phyloP scores from a whole-genome alignment of 2,113 vertebrate species.

The Bos indicus region DNA sequence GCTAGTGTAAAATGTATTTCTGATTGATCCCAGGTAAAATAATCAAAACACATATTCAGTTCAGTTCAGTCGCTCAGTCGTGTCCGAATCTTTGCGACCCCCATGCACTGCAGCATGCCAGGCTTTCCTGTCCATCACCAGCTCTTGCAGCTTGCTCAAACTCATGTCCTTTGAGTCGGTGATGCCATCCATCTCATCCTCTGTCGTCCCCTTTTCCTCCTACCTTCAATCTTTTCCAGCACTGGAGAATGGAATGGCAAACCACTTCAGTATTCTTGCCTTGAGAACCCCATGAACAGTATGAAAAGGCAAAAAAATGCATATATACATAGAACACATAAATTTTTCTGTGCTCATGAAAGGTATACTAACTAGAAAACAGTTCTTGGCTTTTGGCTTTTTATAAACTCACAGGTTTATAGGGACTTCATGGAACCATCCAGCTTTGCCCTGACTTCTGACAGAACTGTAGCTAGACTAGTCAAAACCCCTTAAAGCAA shows the following conservation, averaged over 20 bases:
- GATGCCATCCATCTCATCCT: neutral
- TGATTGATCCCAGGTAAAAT: neutral
- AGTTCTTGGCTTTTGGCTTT: neutral
- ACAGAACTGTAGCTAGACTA: neutral
- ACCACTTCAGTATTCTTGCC: neutral
- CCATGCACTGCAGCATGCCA: neutral
- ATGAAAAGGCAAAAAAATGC: neutral
- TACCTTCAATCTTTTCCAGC: neutral
- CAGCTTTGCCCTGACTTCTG: neutral
- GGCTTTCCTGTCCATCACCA: neutral
- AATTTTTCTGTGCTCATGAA: neutral
- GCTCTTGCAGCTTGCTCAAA: neutral
- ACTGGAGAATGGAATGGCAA: neutral
- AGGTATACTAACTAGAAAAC: neutral
- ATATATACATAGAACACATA: neutral
- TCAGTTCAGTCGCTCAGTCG: neutral
- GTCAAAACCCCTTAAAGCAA: constrained; percentile 15
- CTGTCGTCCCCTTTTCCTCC: neutral
- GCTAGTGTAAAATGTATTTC: neutral
- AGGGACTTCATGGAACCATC: neutral
- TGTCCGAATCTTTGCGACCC: neutral
- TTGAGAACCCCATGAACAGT: neutral
- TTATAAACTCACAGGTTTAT: neutral
- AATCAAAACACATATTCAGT: neutral
- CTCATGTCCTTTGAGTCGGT: neutral